Percentiles rank a stretch among this genome's conserved stretches.
These are phyloP conservation scores for Sceloporus tristichus DNA, from an alignment of 2,113 vertebrate species.

Conservation along the genomic window DNA sequence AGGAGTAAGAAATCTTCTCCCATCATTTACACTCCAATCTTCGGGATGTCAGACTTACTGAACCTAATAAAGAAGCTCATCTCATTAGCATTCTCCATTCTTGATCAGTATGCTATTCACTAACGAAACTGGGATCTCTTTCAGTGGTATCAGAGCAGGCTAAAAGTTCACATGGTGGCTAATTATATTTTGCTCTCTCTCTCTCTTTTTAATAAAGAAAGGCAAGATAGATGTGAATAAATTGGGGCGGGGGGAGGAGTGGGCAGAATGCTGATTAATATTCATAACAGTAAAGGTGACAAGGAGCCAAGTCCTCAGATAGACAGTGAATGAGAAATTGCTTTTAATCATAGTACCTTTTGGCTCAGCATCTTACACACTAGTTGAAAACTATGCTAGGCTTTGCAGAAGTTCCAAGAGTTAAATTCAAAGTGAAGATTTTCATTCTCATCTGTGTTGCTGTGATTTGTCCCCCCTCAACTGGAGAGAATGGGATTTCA, in stretches of 20 bases:
- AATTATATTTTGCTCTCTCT: constrained; percentile 64
- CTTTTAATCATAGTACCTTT: constrained; percentile 69
- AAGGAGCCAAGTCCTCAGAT: constrained; percentile 66
- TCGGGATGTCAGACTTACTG: constrained; percentile 50
- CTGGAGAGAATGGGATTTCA: constrained; percentile 44
- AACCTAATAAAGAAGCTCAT: constrained; percentile 40
- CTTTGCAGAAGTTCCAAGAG: constrained; percentile 48
- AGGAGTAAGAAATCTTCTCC: constrained; percentile 8
- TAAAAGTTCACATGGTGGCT: constrained; percentile 45
- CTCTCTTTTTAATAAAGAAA: constrained; percentile 51
- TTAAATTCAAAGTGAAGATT: constrained; percentile 55
- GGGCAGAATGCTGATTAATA: constrained; percentile 67
- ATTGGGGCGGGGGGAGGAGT: constrained; percentile 46
- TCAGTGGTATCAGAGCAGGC: constrained; percentile 59
- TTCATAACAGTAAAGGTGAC: constrained; percentile 67
- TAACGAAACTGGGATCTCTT: constrained; percentile 55
- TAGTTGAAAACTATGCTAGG: constrained; percentile 52
- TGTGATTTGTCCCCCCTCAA: constrained; percentile 31
- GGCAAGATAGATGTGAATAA: constrained; percentile 61
- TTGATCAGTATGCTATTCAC: constrained; percentile 55
- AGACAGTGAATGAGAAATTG: constrained; percentile 63
- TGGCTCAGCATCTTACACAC: constrained; percentile 61
- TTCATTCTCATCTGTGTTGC: constrained; percentile 36
- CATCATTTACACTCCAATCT: constrained; percentile 9
- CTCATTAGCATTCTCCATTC: constrained; percentile 57